Evolutionary conservation across 2,113 vertebrate species (phyloP), one percentile per base, ranked within the genome.

Genomic region (Aegithalos caudatus): DNA sequence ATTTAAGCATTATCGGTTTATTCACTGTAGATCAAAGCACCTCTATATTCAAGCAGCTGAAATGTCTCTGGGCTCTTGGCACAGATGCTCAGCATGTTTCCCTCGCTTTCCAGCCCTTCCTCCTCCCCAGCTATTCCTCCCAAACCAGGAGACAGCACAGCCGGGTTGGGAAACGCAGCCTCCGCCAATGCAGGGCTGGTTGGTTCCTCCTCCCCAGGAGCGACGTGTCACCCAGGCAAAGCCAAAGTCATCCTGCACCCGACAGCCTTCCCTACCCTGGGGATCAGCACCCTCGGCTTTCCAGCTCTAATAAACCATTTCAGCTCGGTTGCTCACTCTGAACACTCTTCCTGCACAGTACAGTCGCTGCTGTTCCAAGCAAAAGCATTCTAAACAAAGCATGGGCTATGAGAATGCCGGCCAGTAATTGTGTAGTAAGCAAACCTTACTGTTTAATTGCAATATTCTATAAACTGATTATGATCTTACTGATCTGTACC

Each of bases 21-120:
- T 95, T 91, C 88, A 12, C 58, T 84, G 67, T 14, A 87, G 83
- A 95, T 88, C 90, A 96, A 88, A 96, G 92, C 86, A 60, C 53
- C 81, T 92, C 82, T 60, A 33, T 65, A 67, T 71, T 76, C 89
- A 82, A 79, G 82, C 69, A 71, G 89, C 86, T 82, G 88, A 78
- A 86, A 90, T 16, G 50, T 81, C 58, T 78, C 71, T 73, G 84
- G 91, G 88, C 81, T 92, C 81, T 61, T 69, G 89, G 77, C 78
- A 87, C 9, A 6, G 80, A 81, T 33, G 74, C 81, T 92, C 58
- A 0, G 76, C 47, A 4, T 61, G 37, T 18, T 62, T 35, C 74
- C 37, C 69, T 83, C 3, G 2, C 70, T 82, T 64, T 47, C 64
- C 82, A n/a, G 60, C 88, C 65, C 58, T 60, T 87, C 89, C 71